Evolutionary conservation across 64 coral and sea anemone genomes (phyloP).

Genomic region (Anthopleura sola): DNA sequence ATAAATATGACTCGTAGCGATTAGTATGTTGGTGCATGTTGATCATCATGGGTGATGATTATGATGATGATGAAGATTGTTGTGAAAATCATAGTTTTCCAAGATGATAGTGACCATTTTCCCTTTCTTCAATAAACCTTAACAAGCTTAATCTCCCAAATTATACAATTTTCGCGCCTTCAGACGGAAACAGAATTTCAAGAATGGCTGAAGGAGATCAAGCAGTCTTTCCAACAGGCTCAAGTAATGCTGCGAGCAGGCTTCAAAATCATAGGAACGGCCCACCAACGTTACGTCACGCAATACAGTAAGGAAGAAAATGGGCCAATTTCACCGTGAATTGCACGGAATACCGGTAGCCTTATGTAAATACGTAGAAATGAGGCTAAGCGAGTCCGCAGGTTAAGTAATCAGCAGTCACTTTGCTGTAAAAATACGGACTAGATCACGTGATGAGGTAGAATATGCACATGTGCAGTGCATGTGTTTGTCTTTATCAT

Average conservation of each 20-base stretch:
- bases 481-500: slow-evolving; percentile 3
- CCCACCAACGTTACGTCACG: slow-evolving; percentile 90
- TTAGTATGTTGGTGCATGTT: no score
- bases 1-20: no score
- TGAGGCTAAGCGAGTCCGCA: slow-evolving; percentile 19
- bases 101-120: no score
- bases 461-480: not conserved
- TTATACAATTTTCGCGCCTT: not conserved
- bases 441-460: slow-evolving; percentile 5
- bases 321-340: slow-evolving; percentile 65
- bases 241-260: slow-evolving; percentile 97
- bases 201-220: slow-evolving; percentile 99
- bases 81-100: no score
- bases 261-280: slow-evolving; percentile 94
- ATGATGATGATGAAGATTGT: no score
- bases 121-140: no score
- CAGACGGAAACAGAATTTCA: slow-evolving; percentile 98
- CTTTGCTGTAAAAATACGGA: not conserved
- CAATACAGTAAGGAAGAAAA: slow-evolving; percentile 98
- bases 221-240: slow-evolving; percentile 91
- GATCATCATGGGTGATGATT: no score
- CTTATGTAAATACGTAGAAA: slow-evolving; percentile 33
- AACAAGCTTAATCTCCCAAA: no score
- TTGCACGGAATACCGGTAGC: not conserved
- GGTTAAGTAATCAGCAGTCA: not conserved